Evolutionary conservation across 2,113 vertebrate species (phyloP).

Genomic region (Antennarius striatus): DNA sequence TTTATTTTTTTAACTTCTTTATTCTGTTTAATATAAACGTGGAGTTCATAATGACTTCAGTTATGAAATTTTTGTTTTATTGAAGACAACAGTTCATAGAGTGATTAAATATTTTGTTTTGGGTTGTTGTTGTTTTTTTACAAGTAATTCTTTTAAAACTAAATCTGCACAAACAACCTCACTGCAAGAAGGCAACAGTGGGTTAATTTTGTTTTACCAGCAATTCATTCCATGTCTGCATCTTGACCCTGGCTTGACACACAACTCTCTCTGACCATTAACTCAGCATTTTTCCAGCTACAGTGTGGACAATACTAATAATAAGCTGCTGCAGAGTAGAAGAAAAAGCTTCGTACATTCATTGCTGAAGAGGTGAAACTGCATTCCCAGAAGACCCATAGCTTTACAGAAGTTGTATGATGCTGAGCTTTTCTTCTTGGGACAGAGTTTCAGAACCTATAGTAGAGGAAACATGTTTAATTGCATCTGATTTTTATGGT

Average conservation of each 20-base stretch:
- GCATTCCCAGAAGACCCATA: slow-evolving; percentile 93
- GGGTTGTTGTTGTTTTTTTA: not conserved
- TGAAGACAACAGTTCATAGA: not conserved
- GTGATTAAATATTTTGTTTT: not conserved
- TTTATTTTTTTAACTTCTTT: not conserved
- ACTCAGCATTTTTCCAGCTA: slow-evolving; percentile 44
- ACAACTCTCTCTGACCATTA: not conserved
- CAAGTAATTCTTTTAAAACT: not conserved
- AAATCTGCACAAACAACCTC: not conserved
- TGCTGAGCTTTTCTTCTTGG: slow-evolving; percentile 97
- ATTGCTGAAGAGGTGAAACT: slow-evolving; percentile 97
- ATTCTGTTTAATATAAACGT: not conserved
- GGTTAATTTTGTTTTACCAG: slow-evolving; percentile 1
- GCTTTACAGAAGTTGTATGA: slow-evolving; percentile 97
- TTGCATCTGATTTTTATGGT: not conserved
- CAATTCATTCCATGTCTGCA: slow-evolving; percentile 3
- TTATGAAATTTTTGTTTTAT: not conserved
- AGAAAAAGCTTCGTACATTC: slow-evolving; percentile 85
- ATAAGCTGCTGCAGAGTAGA: slow-evolving; percentile 23
- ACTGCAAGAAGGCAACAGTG: not conserved
- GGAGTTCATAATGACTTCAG: no score
- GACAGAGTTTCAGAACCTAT: slow-evolving; percentile 96
- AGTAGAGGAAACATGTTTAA: not conserved
- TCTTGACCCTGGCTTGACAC: slow-evolving; percentile 25
- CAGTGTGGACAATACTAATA: slow-evolving; percentile 2